Base-by-base conservation (phyloP, 2,888 invertebrate species). In the Temnothorax rugatulus region DNA sequence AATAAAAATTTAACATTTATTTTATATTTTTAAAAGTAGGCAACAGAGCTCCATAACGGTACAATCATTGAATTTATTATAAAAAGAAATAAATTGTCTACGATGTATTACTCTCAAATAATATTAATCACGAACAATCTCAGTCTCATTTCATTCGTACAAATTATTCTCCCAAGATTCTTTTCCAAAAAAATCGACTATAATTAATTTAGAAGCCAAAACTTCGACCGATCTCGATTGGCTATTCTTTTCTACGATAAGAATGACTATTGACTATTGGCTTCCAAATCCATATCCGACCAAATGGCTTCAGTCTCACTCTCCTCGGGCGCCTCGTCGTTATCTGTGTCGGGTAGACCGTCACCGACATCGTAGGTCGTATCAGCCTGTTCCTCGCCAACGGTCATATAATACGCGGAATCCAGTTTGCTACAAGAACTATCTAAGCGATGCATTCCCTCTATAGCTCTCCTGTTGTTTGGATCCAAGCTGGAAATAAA, bases 371-470 rank as follows among this genome's bases (percentile, higher is more conserved):
- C 95, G 86, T 95, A 96, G 0, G 95, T 95, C 15, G 95, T 95
- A 87, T 95, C 95, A 11, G 95, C 94, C 81, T 95, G 95, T 85
- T 95, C 96, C 71, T 95, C 95, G 7, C 95, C 95, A 18, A 95
- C 95, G 34, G 95, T 95, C 93, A 96, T 95, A 88, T 96, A 96
- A 92, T 95, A 96, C 84, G 95, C 95, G 2, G 95, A 95, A 83
- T 96, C 96, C 81, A 95, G 90, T 92, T 96, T 95, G 87, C 95
- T 95, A 4, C 95, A 94, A 7, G 95, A 94, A 82, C 94, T 94
- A 71, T 97, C 97, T 69, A 97, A 95, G 85, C 96, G 95, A 91
- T 96, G 96, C 91, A 97, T 95, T 57, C 97, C 97, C 91, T 97
- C 97, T 38, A 96, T 94, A 18, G 97, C 97, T 90, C 96, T 95